These are phyloP conservation scores for Huso huso DNA, from an alignment of 2,797 vertebrate species.

Conservation along the genomic window DNA sequence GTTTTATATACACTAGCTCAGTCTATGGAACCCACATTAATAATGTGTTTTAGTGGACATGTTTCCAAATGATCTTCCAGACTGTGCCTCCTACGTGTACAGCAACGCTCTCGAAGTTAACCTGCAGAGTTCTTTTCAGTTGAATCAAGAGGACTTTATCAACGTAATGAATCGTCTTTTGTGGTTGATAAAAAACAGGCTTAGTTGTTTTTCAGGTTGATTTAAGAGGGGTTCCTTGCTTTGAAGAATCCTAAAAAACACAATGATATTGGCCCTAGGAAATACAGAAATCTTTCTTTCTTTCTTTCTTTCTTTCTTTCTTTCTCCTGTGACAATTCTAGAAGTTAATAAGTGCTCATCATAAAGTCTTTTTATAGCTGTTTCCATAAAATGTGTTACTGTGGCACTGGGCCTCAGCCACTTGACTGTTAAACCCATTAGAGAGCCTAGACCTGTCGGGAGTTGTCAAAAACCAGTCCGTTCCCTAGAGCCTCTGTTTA, in stretches of 20 bases:
- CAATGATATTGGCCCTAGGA: too few species aligned
- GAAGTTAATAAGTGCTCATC: too few species aligned
- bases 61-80: neutral
- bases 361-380: too few species aligned
- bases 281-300: too few species aligned
- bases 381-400: too few species aligned
- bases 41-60: neutral
- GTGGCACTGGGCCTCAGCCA: too few species aligned
- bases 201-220: too few species aligned
- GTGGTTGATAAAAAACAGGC: neutral
- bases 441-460: neutral
- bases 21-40: neutral
- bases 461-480: neutral
- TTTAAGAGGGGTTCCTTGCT: too few species aligned
- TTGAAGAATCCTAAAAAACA: too few species aligned
- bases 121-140: neutral
- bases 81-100: neutral
- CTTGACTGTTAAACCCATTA: neutral
- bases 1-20: neutral
- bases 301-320: too few species aligned
- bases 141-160: neutral
- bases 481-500: neutral
- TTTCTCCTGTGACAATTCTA: too few species aligned
- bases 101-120: neutral
- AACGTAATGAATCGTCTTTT: neutral